These are phyloP conservation scores for Hydractinia symbiolongicarpus DNA, from an alignment of 30 jellyfish, hydroid and myxozoan genomes.

Conservation along the genomic window DNA sequence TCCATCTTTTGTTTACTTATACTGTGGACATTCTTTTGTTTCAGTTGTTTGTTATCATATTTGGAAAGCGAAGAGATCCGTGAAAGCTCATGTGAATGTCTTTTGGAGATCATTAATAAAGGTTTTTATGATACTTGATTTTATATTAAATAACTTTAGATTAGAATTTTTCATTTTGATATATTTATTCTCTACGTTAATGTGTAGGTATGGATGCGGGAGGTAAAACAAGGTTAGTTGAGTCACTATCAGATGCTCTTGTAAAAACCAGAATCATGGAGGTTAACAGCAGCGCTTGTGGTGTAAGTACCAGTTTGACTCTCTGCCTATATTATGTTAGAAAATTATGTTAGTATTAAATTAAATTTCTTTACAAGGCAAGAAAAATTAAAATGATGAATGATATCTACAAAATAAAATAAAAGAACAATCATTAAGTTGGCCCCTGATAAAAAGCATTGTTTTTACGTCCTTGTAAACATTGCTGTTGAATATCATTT, in stretches of 20 bases:
- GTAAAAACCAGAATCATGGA: slow-evolving; percentile 63
- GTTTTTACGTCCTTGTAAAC: too few relatives aligned
- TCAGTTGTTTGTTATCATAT: slow-evolving; percentile 48
- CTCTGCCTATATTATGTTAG: too few relatives aligned
- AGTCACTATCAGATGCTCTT: slow-evolving; percentile 64
- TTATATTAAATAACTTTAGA: neutral
- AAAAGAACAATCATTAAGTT: too few relatives aligned
- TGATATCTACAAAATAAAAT: too few relatives aligned
- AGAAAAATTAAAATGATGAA: too few relatives aligned
- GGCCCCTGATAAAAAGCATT: too few relatives aligned
- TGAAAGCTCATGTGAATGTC: slow-evolving; percentile 83
- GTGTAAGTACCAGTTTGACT: too few relatives aligned
- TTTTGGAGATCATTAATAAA: slow-evolving; percentile 71
- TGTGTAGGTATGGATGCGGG: slow-evolving; percentile 84
- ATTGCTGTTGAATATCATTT: neutral
- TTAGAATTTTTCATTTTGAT: neutral
- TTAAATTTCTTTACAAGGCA: too few relatives aligned
- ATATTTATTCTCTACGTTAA: neutral
- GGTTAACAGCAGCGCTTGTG: neutral
- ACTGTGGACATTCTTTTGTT: neutral
- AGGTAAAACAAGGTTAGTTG: slow-evolving; percentile 67
- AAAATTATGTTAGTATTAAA: too few relatives aligned
- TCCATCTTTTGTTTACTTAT: neutral
- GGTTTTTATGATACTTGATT: slow-evolving; percentile 31
- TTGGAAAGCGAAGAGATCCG: slow-evolving; percentile 56